phyloP scores from a whole-genome alignment of 2,888 invertebrate species.

The Teinopalpus imperialis region DNA sequence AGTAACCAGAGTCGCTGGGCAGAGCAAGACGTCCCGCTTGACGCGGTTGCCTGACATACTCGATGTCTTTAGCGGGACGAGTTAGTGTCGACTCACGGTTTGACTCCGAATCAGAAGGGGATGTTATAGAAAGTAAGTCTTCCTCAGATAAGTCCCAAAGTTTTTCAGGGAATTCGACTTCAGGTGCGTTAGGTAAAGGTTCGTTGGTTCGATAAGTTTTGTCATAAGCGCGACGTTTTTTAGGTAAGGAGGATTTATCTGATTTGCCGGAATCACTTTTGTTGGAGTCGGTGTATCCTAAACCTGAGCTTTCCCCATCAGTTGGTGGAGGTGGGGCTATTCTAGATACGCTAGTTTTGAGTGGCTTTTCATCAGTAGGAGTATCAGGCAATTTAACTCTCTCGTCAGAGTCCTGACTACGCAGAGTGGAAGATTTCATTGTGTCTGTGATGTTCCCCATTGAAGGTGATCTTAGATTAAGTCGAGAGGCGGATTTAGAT shows the following conservation, averaged over 20 bases:
- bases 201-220: conserved; percentile 92
- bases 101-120: conserved; percentile 83
- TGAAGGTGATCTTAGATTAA: conserved; percentile 77
- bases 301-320: conserved; percentile 74
- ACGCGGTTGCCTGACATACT: conserved; percentile 81
- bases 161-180: conserved; percentile 90
- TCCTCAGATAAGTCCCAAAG: conserved; percentile 89
- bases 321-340: conserved; percentile 60
- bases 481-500: conserved; percentile 82
- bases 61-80: conserved; percentile 83
- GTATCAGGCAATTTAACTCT: conserved; percentile 61
- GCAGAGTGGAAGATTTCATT: conserved; percentile 66
- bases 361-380: conserved; percentile 62
- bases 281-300: conserved; percentile 78
- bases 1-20: conserved; percentile 74
- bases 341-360: conserved; percentile 40
- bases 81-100: conserved; percentile 79
- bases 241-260: conserved; percentile 73
- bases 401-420: conserved; percentile 58
- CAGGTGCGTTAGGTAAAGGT: conserved; percentile 88
- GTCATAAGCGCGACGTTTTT: conserved; percentile 89
- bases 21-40: conserved; percentile 82
- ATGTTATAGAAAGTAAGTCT: conserved; percentile 78
- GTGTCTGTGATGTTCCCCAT: conserved; percentile 79
- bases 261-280: conserved; percentile 76